Evolutionary conservation across 1,140 invertebrate genomes (phyloP).

Genomic region (Neelides sp.): DNA sequence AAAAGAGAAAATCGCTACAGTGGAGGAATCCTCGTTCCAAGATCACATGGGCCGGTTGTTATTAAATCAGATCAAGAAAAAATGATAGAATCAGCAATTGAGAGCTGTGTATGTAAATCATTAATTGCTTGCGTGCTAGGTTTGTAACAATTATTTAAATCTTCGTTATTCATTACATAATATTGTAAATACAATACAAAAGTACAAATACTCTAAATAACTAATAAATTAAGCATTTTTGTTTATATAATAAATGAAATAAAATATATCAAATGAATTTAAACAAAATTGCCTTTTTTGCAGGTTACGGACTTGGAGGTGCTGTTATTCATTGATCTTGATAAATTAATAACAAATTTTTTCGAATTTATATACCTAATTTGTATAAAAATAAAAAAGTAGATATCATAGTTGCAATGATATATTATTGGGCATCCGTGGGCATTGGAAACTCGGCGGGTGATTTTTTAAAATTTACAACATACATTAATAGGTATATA

Average conservation of each 20-base stretch:
- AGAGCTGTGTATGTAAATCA: slow-evolving; percentile 86
- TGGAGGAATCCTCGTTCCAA: slow-evolving; percentile 59
- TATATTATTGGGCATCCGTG: too few species aligned
- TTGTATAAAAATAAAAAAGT: too few species aligned
- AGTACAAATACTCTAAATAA: neutral
- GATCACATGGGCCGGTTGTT: slow-evolving; percentile 53
- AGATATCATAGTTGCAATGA: too few species aligned
- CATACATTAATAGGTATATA: too few species aligned
- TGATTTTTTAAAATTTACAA: too few species aligned
- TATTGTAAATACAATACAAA: neutral
- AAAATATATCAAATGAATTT: neutral
- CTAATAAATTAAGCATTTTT: neutral
- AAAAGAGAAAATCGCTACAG: neutral
- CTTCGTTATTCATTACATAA: too few species aligned
- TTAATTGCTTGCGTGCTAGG: slow-evolving; percentile 77
- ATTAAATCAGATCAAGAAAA: slow-evolving; percentile 80
- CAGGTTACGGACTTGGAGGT: slow-evolving; percentile 77
- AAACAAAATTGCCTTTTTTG: neutral
- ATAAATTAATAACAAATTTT: too few species aligned
- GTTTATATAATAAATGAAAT: neutral
- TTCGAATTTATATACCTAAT: too few species aligned
- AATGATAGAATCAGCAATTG: slow-evolving; percentile 67
- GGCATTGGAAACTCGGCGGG: too few species aligned
- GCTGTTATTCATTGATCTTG: too few species aligned
- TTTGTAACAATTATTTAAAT: neutral